Evolutionary conservation across 2,113 vertebrate genomes (phyloP).

Genomic region (Typhlomys cinereus): DNA sequence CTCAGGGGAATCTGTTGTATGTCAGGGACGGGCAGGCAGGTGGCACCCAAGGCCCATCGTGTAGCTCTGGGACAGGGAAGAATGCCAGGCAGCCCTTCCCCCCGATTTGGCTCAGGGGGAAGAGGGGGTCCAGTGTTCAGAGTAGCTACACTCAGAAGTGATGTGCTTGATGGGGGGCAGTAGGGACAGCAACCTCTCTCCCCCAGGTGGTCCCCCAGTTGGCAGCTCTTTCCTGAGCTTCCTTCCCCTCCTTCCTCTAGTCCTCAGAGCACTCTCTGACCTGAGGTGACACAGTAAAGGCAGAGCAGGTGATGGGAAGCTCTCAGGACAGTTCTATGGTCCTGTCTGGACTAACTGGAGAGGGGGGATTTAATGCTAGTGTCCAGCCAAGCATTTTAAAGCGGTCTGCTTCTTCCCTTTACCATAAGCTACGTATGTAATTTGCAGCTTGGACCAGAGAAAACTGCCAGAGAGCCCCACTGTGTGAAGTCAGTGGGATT

Average conservation of each 20-base stretch:
- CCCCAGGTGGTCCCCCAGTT: not conserved
- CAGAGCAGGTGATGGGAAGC: not conserved
- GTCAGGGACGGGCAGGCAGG: not conserved
- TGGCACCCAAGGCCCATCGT: not conserved
- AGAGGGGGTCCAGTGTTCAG: not conserved
- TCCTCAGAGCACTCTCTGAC: not conserved
- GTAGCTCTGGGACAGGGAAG: not conserved
- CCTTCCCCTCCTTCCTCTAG: not conserved
- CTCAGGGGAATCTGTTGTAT: not conserved
- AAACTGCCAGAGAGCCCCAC: not conserved
- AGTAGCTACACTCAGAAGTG: not conserved
- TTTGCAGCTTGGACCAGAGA: not conserved
- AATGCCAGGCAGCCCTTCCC: not conserved
- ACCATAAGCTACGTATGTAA: not conserved
- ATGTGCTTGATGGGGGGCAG: too few species aligned
- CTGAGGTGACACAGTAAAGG: not conserved
- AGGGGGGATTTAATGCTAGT: not conserved
- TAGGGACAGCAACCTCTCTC: not conserved
- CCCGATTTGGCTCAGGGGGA: not conserved
- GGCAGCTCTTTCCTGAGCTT: constrained; percentile 12
- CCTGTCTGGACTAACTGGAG: not conserved
- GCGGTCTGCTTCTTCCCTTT: not conserved
- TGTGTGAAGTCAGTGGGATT: rapidly evolving
- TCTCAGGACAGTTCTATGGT: rapidly evolving
- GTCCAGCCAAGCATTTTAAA: not conserved